Evolutionary conservation across 2,888 invertebrate species (phyloP).

Genomic region (Ctena decussata): DNA sequence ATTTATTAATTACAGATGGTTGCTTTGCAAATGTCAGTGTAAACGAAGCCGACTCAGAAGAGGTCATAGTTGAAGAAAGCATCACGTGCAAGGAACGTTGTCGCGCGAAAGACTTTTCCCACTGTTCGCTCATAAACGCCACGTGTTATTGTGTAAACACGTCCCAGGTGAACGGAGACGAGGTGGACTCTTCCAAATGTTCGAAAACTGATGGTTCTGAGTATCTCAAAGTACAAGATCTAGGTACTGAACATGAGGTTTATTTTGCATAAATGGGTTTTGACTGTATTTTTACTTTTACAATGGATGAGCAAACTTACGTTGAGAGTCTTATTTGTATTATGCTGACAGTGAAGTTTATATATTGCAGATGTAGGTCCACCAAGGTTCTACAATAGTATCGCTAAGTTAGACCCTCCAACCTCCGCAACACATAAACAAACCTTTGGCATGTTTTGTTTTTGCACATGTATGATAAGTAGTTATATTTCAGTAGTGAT

Average conservation of each 20-base stretch:
- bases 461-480: too few relatives aligned
- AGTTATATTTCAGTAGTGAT: too few relatives aligned
- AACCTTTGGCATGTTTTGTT: too few relatives aligned
- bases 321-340: too few relatives aligned
- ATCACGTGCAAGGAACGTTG: constrained; percentile 55
- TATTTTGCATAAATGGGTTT: too few relatives aligned
- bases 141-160: constrained; percentile 42
- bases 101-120: constrained; percentile 30
- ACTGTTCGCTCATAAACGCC: constrained; percentile 25
- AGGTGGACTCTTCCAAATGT: constrained; percentile 1
- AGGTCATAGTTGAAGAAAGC: neutral
- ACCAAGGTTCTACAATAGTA: too few relatives aligned
- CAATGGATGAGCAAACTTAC: too few relatives aligned
- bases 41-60: neutral
- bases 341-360: too few relatives aligned
- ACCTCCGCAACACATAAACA: too few relatives aligned
- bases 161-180: constrained; percentile 2
- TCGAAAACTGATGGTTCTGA: neutral
- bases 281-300: too few relatives aligned
- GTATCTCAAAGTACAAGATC: constrained; percentile 7
- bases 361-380: too few relatives aligned
- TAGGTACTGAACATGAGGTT: constrained; percentile 32
- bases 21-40: constrained; percentile 28
- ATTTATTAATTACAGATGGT: constrained; percentile 48
- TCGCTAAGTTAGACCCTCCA: too few relatives aligned